These are phyloP conservation scores for Eupithecia vulgata DNA, from an alignment of 2,888 invertebrate species.

Conservation along the genomic window DNA sequence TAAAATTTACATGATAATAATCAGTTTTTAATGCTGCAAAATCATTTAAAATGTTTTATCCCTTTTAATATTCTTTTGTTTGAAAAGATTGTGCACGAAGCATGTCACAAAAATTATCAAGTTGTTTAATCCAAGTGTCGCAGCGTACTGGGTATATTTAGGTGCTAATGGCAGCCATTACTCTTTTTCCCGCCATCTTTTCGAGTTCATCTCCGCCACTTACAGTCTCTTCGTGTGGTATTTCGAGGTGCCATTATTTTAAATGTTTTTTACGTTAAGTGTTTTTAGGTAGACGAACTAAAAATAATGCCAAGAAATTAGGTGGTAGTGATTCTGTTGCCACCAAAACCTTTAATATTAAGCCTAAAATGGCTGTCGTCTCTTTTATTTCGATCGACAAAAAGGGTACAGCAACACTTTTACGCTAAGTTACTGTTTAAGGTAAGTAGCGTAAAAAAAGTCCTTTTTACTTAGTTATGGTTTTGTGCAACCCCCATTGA, in stretches of 20 bases:
- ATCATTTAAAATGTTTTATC: too few relatives aligned
- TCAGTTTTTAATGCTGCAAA: too few relatives aligned
- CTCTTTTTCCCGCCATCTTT: conserved; percentile 40
- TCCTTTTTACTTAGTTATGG: too few relatives aligned
- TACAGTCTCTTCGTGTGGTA: conserved; percentile 27
- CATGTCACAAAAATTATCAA: neutral
- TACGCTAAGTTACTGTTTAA: too few relatives aligned
- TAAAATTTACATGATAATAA: too few relatives aligned
- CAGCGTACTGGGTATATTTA: conserved; percentile 24
- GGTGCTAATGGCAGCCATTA: conserved; percentile 43
- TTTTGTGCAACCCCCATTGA: too few relatives aligned
- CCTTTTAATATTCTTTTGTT: neutral
- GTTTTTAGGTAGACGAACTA: neutral
- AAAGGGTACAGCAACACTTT: too few relatives aligned
- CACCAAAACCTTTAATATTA: too few relatives aligned
- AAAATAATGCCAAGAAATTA: neutral
- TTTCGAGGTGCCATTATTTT: conserved; percentile 29
- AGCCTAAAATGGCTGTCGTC: too few relatives aligned
- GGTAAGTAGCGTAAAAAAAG: too few relatives aligned
- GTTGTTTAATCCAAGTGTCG: conserved; percentile 25
- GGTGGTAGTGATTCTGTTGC: neutral
- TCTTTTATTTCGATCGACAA: too few relatives aligned
- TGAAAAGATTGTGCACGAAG: neutral
- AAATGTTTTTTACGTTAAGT: conserved; percentile 13
- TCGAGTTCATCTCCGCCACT: conserved; percentile 36